These are phyloP conservation scores for Mormyrops boulengeri DNA, from an alignment of 2,797 vertebrate species.

Conservation along the genomic window DNA sequence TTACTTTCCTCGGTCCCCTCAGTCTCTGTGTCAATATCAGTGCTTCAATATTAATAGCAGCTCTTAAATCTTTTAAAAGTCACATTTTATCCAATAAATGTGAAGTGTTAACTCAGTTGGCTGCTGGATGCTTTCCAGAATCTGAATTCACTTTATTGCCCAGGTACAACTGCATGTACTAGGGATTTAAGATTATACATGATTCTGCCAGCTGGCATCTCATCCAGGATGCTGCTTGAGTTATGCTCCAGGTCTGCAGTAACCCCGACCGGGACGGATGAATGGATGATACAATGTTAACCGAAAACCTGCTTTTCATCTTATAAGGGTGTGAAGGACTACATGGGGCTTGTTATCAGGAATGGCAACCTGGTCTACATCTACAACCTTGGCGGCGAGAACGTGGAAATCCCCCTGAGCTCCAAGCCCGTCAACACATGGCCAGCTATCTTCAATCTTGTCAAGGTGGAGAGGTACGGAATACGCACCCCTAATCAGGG, in stretches of 20 bases:
- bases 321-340: constrained; percentile 77
- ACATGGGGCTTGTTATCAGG: constrained; percentile 91
- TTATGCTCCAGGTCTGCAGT: background rate
- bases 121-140: background rate
- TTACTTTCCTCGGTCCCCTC: constrained; percentile 14
- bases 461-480: constrained; percentile 89
- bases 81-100: background rate
- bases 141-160: background rate
- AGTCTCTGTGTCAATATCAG: background rate
- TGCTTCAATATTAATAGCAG: background rate
- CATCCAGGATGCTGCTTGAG: background rate
- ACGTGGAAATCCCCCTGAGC: constrained; percentile 83
- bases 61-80: background rate
- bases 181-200: background rate
- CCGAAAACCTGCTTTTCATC: background rate
- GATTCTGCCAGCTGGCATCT: background rate
- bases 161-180: background rate
- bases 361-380: constrained; percentile 87
- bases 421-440: constrained; percentile 93
- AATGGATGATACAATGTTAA: background rate
- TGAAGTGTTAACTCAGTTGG: background rate
- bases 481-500: background rate
- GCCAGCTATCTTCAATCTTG: constrained; percentile 87
- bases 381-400: constrained; percentile 83
- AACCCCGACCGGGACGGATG: background rate